These are phyloP conservation scores for Rhodinocichla rosea DNA, from an alignment of 2,113 vertebrate genomes.

Conservation along the genomic window DNA sequence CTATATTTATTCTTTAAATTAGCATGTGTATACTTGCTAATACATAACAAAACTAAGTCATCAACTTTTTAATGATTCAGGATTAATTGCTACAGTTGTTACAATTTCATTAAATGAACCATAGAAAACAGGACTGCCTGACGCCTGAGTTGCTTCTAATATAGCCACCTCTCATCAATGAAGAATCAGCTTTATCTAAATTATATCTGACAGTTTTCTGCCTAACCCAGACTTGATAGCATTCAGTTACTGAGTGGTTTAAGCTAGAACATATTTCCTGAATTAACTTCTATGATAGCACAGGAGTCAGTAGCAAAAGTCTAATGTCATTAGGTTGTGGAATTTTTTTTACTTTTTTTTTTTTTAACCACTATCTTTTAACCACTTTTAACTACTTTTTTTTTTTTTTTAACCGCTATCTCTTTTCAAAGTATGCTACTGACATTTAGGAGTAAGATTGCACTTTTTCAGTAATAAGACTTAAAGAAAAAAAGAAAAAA, in stretches of 20 bases:
- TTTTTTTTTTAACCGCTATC: not conserved
- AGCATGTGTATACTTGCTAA: not conserved
- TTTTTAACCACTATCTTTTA: too few species aligned
- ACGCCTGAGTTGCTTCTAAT: not conserved
- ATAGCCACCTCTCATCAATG: not conserved
- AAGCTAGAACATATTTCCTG: not conserved
- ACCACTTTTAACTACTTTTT: too few species aligned
- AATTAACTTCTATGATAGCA: not conserved
- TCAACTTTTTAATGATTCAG: not conserved
- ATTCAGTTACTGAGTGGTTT: not conserved
- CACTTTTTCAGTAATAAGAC: not conserved
- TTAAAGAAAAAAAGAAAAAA: not conserved
- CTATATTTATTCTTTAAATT: not conserved
- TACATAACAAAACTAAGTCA: not conserved
- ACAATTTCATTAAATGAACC: not conserved
- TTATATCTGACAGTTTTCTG: not conserved
- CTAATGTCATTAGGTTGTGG: not conserved
- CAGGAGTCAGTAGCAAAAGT: not conserved
- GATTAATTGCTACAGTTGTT: not conserved
- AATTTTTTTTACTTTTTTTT: not conserved
- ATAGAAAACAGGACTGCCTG: not conserved
- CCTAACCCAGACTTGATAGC: not conserved
- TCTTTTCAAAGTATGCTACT: not conserved
- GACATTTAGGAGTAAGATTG: not conserved
- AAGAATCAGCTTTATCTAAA: constrained; percentile 2